phyloP scores from a whole-genome alignment of 2,797 vertebrate genomes.

The Falco concolor region DNA sequence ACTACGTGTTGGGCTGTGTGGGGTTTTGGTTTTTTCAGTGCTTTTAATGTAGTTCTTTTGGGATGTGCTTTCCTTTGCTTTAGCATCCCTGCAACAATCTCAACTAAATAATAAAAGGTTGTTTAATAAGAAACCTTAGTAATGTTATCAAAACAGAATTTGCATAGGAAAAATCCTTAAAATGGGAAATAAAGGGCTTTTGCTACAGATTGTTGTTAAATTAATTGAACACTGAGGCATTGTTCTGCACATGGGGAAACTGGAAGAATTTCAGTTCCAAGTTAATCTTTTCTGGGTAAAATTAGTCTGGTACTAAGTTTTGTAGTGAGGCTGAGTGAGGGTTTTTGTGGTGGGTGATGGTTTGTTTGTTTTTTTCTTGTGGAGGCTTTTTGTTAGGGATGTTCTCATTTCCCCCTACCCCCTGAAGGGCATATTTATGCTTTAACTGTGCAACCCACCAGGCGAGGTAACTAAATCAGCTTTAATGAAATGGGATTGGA shows the following conservation, averaged over 20 bases:
- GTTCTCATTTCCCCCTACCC: neutral
- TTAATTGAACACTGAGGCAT: neutral
- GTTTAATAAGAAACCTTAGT: neutral
- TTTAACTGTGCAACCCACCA: neutral
- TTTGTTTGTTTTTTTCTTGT: neutral
- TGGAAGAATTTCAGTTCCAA: neutral
- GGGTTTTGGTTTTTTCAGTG: neutral
- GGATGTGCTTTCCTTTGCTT: neutral
- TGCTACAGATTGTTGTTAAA: neutral
- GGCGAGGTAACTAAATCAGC: neutral
- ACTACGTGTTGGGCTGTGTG: fast-evolving
- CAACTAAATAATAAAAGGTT: fast-evolving
- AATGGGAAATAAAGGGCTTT: neutral
- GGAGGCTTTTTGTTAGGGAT: too few species aligned
- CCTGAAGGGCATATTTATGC: neutral
- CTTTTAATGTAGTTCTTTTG: neutral
- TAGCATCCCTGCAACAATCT: neutral
- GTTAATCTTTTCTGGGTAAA: neutral
- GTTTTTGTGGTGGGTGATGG: neutral
- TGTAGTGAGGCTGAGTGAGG: neutral
- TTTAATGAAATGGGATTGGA: fast-evolving
- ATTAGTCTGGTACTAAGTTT: neutral
- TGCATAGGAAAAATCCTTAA: neutral
- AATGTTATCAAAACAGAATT: neutral
- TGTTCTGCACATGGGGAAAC: neutral